A percentile compares a stretch with the other conserved stretches of the same genome.
These are phyloP conservation scores for Butastur rufipennis DNA, from an alignment of 2,113 vertebrate genomes.

Conservation along the genomic window DNA sequence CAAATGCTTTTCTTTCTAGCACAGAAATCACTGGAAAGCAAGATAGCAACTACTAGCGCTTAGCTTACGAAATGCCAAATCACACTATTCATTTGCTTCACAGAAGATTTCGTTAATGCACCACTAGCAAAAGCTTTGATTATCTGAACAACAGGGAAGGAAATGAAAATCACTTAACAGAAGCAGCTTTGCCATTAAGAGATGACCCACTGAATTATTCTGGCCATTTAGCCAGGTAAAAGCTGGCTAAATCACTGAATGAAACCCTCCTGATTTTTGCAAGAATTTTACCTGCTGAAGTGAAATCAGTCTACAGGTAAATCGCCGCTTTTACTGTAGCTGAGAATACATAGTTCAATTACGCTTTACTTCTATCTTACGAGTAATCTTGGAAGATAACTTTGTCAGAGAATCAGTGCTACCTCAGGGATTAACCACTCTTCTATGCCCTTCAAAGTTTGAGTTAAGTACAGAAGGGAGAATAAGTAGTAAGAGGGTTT, in stretches of 20 bases:
- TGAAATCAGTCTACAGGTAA: background rate
- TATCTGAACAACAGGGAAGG: background rate
- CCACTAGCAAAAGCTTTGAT: background rate
- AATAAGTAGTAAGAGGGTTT: background rate
- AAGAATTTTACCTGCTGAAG: background rate
- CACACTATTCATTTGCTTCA: background rate
- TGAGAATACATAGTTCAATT: background rate
- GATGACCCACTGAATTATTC: background rate
- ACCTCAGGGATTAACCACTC: background rate
- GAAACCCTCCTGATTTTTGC: background rate
- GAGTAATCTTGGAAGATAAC: background rate
- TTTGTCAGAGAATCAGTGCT: background rate
- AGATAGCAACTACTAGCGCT: background rate
- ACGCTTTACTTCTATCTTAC: background rate
- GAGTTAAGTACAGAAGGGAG: background rate
- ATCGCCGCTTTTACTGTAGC: background rate
- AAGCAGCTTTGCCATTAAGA: background rate
- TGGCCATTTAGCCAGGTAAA: background rate
- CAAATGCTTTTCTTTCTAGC: background rate
- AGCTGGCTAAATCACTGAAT: background rate
- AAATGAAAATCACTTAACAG: background rate
- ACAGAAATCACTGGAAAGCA: background rate
- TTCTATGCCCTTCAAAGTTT: background rate
- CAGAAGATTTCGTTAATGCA: background rate
- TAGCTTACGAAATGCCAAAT: background rate